Conservation (phyloP, 2,888 invertebrate genomes). For the Rugalucina vietnamica region DNA sequence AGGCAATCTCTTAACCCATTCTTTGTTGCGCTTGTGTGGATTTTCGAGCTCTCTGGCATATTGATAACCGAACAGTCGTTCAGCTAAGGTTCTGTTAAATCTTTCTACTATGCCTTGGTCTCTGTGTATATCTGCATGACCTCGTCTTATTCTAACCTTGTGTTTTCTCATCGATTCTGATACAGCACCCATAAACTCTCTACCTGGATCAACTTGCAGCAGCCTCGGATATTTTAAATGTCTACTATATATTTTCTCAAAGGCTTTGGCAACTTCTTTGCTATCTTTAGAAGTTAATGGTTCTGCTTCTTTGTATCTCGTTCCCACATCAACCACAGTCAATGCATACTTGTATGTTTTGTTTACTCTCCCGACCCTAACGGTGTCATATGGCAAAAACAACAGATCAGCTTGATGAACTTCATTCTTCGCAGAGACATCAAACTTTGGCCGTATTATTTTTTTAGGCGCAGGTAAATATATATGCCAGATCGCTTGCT, state of each 20-base stretch:
- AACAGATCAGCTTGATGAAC: slow-evolving; percentile 54
- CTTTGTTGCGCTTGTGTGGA: slow-evolving; percentile 40
- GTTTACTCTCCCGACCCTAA: slow-evolving; percentile 3
- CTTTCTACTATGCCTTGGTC: slow-evolving; percentile 55
- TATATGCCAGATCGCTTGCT: slow-evolving; percentile 41
- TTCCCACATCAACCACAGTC: slow-evolving; percentile 55
- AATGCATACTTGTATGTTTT: slow-evolving; percentile 61
- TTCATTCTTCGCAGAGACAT: slow-evolving; percentile 45
- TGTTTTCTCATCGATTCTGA: slow-evolving; percentile 50
- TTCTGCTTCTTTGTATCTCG: slow-evolving; percentile 58
- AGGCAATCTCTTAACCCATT: slow-evolving; percentile 57
- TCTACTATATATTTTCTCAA: slow-evolving; percentile 52
- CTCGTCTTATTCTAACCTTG: slow-evolving; percentile 40
- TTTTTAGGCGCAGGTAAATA: slow-evolving; percentile 50
- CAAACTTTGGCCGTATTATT: slow-evolving; percentile 53
- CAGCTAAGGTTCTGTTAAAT: slow-evolving; percentile 55
- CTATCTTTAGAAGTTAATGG: slow-evolving; percentile 55
- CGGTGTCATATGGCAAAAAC: slow-evolving; percentile 49
- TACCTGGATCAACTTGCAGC: slow-evolving; percentile 56
- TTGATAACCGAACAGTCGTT: slow-evolving; percentile 54
- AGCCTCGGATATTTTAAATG: slow-evolving; percentile 45
- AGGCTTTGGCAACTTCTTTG: slow-evolving; percentile 52
- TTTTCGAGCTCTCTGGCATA: slow-evolving; percentile 48
- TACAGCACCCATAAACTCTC: slow-evolving; percentile 53
- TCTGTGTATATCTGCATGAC: slow-evolving; percentile 45